Conservation (phyloP, 2,113 vertebrate genomes). For the Vulpes lagopus region DNA sequence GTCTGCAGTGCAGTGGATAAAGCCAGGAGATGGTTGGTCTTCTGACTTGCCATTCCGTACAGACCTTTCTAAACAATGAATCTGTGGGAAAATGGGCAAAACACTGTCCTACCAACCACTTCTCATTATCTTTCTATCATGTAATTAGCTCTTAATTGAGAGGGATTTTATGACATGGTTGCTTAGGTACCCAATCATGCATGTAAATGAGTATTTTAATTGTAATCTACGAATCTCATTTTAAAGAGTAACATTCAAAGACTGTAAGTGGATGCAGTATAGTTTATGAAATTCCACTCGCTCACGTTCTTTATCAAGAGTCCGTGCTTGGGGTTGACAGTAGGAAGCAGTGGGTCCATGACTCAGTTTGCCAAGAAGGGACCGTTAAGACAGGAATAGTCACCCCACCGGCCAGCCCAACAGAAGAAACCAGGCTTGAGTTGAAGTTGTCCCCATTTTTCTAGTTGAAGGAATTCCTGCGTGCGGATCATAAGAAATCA, state of each 20-base stretch:
- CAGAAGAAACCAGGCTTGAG: not conserved
- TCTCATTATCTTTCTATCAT: not conserved
- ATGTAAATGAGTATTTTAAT: not conserved
- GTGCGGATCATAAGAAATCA: not conserved
- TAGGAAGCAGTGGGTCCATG: not conserved
- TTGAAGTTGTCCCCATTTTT: not conserved
- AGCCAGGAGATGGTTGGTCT: not conserved
- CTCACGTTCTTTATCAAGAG: not conserved
- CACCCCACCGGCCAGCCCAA: not conserved
- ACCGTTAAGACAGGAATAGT: too few relatives aligned
- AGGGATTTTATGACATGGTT: not conserved
- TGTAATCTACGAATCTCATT: not conserved
- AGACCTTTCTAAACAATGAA: not conserved
- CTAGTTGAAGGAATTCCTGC: not conserved
- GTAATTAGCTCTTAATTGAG: not conserved
- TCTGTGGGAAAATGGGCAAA: not conserved
- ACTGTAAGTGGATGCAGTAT: not conserved
- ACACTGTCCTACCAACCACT: not conserved
- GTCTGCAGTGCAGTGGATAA: not conserved
- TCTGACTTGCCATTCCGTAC: not conserved
- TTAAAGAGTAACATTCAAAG: not conserved
- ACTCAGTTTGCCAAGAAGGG: not conserved
- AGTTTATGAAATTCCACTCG: not conserved
- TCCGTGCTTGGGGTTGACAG: not conserved
- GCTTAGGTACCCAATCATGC: not conserved